phyloP scores from a whole-genome alignment of 2,797 vertebrate genomes.

The Graptemys geographica region DNA sequence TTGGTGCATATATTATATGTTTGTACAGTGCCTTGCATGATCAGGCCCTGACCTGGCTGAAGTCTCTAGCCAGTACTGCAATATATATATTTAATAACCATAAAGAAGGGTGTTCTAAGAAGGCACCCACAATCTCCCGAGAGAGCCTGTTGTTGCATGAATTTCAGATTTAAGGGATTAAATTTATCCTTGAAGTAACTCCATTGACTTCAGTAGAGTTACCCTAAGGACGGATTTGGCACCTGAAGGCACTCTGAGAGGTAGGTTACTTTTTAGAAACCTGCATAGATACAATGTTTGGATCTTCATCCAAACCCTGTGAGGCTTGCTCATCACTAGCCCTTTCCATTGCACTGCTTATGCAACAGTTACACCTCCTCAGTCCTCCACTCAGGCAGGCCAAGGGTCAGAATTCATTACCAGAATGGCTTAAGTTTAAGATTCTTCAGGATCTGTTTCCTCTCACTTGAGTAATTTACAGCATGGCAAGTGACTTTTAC shows the following conservation, averaged over 20 bases:
- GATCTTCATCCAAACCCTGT: background rate
- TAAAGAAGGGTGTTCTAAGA: background rate
- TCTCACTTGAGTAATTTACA: background rate
- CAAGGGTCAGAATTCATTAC: background rate
- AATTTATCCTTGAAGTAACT: background rate
- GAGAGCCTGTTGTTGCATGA: background rate
- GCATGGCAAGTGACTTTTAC: background rate
- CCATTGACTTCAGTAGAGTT: background rate
- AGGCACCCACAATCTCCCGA: background rate
- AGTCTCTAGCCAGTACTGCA: background rate
- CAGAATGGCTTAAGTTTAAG: background rate
- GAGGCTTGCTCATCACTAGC: background rate
- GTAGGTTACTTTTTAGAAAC: background rate
- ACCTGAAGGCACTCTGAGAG: background rate
- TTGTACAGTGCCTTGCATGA: background rate
- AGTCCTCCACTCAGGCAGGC: rapidly evolving
- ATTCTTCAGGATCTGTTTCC: background rate
- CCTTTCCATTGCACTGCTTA: rapidly evolving
- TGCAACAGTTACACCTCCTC: background rate
- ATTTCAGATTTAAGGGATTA: background rate
- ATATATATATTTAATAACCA: background rate
- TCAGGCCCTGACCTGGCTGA: background rate
- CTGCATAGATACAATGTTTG: background rate
- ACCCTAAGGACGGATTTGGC: background rate
- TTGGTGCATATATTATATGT: background rate